Evolutionary conservation across 2,888 invertebrate species (phyloP).

Genomic region (Microctonus hyperodae): DNA sequence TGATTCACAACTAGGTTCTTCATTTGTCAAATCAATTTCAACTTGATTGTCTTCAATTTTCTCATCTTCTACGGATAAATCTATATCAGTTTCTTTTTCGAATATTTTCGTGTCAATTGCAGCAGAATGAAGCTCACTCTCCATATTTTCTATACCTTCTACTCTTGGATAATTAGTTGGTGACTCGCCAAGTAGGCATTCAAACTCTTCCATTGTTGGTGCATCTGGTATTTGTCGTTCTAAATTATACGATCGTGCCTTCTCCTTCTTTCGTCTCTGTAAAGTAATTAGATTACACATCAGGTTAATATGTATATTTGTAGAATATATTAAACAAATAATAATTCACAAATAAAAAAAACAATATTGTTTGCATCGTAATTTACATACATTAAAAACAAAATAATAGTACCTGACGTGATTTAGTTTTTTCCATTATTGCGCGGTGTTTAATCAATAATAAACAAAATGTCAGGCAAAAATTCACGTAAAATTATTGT

Average conservation of each 20-base stretch:
- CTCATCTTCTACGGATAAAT: neutral
- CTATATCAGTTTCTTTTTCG: slow-evolving; percentile 46
- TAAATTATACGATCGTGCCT: slow-evolving; percentile 44
- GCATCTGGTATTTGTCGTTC: slow-evolving; percentile 58
- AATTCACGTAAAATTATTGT: neutral
- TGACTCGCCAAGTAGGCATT: slow-evolving; percentile 59
- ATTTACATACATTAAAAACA: too few species aligned
- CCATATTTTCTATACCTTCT: slow-evolving; percentile 60
- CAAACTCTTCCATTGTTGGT: slow-evolving; percentile 60
- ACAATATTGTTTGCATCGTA: neutral
- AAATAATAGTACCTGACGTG: slow-evolving; percentile 21
- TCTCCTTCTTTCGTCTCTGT: slow-evolving; percentile 55
- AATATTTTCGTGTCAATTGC: slow-evolving; percentile 59
- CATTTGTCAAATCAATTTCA: neutral
- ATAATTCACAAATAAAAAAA: too few species aligned
- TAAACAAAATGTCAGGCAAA: slow-evolving; percentile 11
- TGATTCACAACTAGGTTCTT: neutral
- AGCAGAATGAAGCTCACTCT: slow-evolving; percentile 60
- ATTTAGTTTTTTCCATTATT: slow-evolving; percentile 30
- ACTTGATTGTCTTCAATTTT: neutral
- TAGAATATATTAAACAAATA: neutral
- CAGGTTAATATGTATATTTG: neutral
- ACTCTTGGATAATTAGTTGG: slow-evolving; percentile 60
- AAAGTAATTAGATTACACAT: slow-evolving; percentile 9
- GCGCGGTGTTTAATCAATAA: slow-evolving; percentile 10